Evolutionary conservation across 2,888 invertebrate species (phyloP).

Genomic region (Dione juno): DNA sequence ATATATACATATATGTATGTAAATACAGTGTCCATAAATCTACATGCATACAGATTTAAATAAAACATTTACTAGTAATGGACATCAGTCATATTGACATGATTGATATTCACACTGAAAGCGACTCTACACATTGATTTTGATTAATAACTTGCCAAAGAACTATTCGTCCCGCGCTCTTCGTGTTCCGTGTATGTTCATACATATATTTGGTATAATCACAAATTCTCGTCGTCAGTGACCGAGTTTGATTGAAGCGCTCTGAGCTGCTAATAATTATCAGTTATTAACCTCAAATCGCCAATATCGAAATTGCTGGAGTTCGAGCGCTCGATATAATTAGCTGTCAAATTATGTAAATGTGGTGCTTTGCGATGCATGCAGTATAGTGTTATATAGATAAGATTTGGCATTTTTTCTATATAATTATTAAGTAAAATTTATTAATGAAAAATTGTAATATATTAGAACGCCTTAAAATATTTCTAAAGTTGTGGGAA

Average conservation of each 20-base stretch:
- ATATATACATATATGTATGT: no score
- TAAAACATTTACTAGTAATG: neutral
- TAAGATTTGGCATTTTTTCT: neutral
- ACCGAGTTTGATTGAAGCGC: slow-evolving; percentile 21
- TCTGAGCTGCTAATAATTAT: slow-evolving; percentile 30
- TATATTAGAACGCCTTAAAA: no score
- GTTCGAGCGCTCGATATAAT: slow-evolving; percentile 27
- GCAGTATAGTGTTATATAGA: neutral
- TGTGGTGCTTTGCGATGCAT: slow-evolving; percentile 11
- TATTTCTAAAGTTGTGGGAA: no score
- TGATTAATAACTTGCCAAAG: neutral
- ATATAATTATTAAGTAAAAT: no score
- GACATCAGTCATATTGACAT: neutral
- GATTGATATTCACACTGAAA: neutral
- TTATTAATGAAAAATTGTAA: no score
- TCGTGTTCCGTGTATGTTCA: neutral
- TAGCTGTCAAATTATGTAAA: slow-evolving; percentile 33
- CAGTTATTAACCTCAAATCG: slow-evolving; percentile 36
- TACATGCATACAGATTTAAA: neutral
- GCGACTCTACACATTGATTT: neutral
- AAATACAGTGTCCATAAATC: neutral
- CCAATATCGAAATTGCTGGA: slow-evolving; percentile 29
- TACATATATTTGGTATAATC: neutral
- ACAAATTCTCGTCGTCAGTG: neutral
- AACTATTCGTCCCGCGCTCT: neutral